A percentile compares a stretch with the other conserved stretches of the same genome.
phyloP scores from a whole-genome alignment of 2,888 invertebrate genomes.

The Brachyptera putata region DNA sequence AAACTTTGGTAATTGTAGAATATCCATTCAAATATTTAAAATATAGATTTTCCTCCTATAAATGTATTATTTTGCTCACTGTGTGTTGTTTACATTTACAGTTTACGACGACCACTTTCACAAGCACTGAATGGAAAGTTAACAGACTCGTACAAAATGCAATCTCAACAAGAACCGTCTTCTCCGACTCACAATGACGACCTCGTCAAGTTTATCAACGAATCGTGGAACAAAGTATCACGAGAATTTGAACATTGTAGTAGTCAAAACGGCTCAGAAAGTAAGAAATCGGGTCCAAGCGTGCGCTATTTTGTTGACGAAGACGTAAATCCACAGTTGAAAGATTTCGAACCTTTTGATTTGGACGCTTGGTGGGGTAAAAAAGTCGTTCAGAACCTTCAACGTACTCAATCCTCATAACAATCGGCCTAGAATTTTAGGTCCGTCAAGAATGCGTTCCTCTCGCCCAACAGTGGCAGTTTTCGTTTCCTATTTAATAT shows the following conservation, averaged over 20 bases:
- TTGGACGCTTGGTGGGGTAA: constrained; percentile 33
- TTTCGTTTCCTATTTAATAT: no score
- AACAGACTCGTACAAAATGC: no score
- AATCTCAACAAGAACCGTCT: constrained; percentile 26
- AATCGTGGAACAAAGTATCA: constrained; percentile 31
- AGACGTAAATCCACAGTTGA: constrained; percentile 31
- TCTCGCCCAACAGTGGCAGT: no score
- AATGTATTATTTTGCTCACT: no score
- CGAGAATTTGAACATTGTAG: constrained; percentile 29
- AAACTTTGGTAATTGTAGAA: no score
- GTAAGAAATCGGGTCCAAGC: constrained; percentile 26
- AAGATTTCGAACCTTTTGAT: constrained; percentile 34
- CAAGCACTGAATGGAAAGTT: constrained; percentile 31
- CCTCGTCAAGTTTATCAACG: constrained; percentile 29
- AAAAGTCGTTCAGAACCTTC: constrained; percentile 27
- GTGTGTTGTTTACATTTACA: no score
- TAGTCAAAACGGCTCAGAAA: constrained; percentile 30
- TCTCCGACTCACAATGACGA: constrained; percentile 29
- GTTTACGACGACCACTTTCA: no score
- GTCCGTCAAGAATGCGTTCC: no score
- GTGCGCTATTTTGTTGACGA: constrained; percentile 30
- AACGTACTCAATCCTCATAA: constrained; percentile 28
- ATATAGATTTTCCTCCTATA: no score
- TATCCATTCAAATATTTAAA: no score
- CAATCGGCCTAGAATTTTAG: no score